A percentile compares a stretch with the other conserved stretches of the same genome.
phyloP scores from a whole-genome alignment of 2,797 vertebrate species.

The Siniperca obscura region DNA sequence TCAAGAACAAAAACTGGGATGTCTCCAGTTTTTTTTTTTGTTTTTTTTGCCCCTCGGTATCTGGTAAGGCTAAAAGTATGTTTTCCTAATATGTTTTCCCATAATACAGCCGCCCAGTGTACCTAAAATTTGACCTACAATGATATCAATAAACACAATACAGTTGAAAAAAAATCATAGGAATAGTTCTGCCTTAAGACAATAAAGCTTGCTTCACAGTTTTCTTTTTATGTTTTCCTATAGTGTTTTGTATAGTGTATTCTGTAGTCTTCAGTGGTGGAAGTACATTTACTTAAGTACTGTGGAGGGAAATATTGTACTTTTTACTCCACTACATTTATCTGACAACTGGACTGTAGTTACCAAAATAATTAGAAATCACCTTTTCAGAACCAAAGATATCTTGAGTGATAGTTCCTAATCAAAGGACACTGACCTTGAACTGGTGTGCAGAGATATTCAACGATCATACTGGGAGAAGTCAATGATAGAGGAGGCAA shows the following conservation, averaged over 20 bases:
- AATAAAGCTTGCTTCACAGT: background rate
- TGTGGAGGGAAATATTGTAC: background rate
- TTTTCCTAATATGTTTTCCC: background rate
- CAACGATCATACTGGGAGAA: background rate
- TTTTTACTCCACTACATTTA: background rate
- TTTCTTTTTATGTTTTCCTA: background rate
- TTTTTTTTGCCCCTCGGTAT: background rate
- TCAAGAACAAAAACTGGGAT: background rate
- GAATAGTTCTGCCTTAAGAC: background rate
- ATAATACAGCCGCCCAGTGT: background rate
- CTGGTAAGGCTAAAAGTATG: background rate
- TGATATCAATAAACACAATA: background rate
- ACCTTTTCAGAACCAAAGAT: background rate
- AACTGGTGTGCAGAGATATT: background rate
- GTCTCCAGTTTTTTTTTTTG: background rate
- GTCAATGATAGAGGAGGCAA: no score
- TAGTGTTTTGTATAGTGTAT: background rate
- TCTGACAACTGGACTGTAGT: background rate
- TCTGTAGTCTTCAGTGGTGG: background rate
- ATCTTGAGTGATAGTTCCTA: background rate
- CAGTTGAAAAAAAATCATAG: background rate
- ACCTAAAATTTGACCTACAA: background rate
- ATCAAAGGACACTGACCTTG: background rate
- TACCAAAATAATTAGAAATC: background rate
- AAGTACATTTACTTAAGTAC: background rate